Percentiles rank a stretch among this genome's conserved stretches.
These are phyloP conservation scores for Diarsia dahlii DNA, from an alignment of 2,888 invertebrate genomes.

Conservation along the genomic window DNA sequence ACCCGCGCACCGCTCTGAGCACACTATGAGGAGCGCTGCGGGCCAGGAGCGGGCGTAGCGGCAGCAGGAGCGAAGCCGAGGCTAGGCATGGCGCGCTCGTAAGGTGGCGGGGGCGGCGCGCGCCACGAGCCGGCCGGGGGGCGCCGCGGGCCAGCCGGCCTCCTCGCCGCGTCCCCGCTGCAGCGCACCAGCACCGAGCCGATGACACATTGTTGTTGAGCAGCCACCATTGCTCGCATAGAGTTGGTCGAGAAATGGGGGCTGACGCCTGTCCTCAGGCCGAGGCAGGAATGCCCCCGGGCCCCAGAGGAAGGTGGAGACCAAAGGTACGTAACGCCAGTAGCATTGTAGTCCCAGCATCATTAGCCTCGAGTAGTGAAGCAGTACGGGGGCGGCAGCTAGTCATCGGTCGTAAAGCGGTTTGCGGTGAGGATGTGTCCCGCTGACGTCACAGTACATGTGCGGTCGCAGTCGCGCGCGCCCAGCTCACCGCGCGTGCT, in stretches of 20 bases:
- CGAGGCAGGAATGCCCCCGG: conserved; percentile 98
- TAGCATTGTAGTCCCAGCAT: conserved; percentile 48
- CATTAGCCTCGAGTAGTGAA: conserved; percentile 35
- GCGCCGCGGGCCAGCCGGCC: conserved; percentile 86
- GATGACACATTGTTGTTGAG: conserved; percentile 90
- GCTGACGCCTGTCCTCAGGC: conserved; percentile 99
- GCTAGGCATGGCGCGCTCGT: conserved; percentile 76
- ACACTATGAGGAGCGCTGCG: conserved; percentile 65
- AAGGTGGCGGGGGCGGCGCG: conserved; percentile 70
- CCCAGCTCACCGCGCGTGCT: conserved; percentile 61
- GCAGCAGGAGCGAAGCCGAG: conserved; percentile 64
- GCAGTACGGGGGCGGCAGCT: conserved; percentile 64
- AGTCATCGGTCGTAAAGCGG: conserved; percentile 73
- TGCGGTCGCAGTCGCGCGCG: conserved; percentile 48
- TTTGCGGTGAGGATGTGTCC: conserved; percentile 78
- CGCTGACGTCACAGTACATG: conserved; percentile 74
- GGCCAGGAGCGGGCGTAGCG: conserved; percentile 65
- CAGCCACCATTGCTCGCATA: conserved; percentile 99
- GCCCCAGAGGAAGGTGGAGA: conserved; percentile 93
- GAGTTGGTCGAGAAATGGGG: conserved; percentile 99
- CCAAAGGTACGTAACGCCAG: conserved; percentile 91
- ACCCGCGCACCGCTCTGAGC: conserved; percentile 69
- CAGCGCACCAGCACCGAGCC: conserved; percentile 83
- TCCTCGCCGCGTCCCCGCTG: conserved; percentile 83
- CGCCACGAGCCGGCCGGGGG: conserved; percentile 84